A percentile compares a stretch with the other conserved stretches of the same genome.
These are phyloP conservation scores for Oconnorella tubifera DNA, from an alignment of 2,888 invertebrate genomes.

Conservation along the genomic window DNA sequence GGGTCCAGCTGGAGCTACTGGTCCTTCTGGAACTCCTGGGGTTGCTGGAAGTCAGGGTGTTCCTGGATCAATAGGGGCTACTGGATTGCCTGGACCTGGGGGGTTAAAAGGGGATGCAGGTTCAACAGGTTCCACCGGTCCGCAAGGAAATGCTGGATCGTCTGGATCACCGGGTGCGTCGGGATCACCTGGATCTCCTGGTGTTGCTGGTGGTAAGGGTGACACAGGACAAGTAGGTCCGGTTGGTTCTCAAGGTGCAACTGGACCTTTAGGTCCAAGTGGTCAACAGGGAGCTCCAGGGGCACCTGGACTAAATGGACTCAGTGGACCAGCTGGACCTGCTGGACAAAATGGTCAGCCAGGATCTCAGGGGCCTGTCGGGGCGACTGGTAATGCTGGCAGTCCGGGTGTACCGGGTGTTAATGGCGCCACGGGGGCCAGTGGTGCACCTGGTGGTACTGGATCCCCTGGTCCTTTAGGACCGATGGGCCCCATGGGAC, in stretches of 20 bases:
- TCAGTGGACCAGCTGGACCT: constrained; percentile 2
- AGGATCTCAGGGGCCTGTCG: neutral
- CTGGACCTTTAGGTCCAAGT: constrained; percentile 39
- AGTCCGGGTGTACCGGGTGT: constrained; percentile 9
- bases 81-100: constrained; percentile 13
- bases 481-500: no score
- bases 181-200: constrained; percentile 19
- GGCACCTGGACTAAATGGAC: constrained; percentile 15
- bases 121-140: constrained; percentile 18
- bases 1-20: constrained; percentile 19
- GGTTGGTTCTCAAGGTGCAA: constrained; percentile 14
- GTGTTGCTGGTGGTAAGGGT: constrained; percentile 21
- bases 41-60: constrained; percentile 16
- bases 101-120: constrained; percentile 32
- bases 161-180: constrained; percentile 7
- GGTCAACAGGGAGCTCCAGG: constrained; percentile 29
- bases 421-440: constrained; percentile 10
- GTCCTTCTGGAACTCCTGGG: constrained; percentile 25
- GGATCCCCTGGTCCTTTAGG: no score
- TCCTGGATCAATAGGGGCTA: neutral
- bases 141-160: constrained; percentile 10
- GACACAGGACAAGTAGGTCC: constrained; percentile 10
- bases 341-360: neutral
- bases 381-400: neutral
- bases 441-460: constrained; percentile 4